phyloP scores from a whole-genome alignment of 2,113 vertebrate species.

The Oryzias curvinotus region DNA sequence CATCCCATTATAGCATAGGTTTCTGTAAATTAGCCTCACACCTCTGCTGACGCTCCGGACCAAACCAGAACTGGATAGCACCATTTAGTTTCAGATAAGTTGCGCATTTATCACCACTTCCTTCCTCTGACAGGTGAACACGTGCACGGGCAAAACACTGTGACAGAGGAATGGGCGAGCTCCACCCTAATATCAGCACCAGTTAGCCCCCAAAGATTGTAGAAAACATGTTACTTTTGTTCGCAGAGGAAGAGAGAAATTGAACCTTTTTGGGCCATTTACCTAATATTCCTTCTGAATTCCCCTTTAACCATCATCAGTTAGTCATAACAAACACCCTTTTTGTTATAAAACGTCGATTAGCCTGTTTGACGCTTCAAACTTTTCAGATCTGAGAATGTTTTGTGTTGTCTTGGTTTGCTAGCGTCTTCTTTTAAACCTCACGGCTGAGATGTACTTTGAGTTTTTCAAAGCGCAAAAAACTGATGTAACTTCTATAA shows the following conservation, averaged over 20 bases:
- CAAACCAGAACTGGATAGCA: slow-evolving; percentile 64
- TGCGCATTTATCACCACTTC: slow-evolving; percentile 65
- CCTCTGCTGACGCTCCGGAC: slow-evolving; percentile 58
- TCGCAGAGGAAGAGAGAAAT: slow-evolving; percentile 3
- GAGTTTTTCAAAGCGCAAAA: neutral
- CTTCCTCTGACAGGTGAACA: slow-evolving; percentile 41
- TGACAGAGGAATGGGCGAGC: slow-evolving; percentile 34
- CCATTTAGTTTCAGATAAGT: slow-evolving; percentile 66
- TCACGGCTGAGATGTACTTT: too few species aligned
- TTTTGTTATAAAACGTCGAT: slow-evolving; percentile 5
- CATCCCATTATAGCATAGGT: slow-evolving; percentile 62
- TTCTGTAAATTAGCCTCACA: slow-evolving; percentile 64
- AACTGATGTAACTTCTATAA: neutral
- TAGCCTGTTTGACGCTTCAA: slow-evolving; percentile 1
- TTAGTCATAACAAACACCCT: neutral
- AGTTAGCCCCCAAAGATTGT: slow-evolving; percentile 41
- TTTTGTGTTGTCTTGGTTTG: too few species aligned
- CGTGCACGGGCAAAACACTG: slow-evolving; percentile 26
- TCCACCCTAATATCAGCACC: slow-evolving; percentile 34
- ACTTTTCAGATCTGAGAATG: neutral
- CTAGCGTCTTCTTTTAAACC: too few species aligned
- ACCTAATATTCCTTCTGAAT: too few species aligned
- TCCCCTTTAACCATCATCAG: neutral
- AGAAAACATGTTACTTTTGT: slow-evolving; percentile 22
- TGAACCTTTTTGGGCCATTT: neutral